A percentile compares a stretch with the other conserved stretches of the same genome.
Conservation (phyloP, 2,797 vertebrate genomes). For the Allobates femoralis region DNA sequence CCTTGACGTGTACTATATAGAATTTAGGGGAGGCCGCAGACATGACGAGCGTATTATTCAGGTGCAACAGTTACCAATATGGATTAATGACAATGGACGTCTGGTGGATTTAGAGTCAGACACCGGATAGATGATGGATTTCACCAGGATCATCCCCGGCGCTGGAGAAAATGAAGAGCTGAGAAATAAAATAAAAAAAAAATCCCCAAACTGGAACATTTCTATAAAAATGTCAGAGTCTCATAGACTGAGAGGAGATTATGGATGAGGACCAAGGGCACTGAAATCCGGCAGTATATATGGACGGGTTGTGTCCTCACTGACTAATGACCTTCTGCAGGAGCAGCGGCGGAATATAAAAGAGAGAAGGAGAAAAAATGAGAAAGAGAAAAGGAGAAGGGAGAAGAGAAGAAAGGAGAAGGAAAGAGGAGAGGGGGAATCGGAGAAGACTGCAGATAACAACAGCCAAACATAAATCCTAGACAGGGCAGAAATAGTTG, state of each 20-base stretch:
- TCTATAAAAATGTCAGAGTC: constrained; percentile 43
- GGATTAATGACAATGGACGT: background rate
- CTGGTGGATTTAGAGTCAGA: constrained; percentile 2
- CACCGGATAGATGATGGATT: constrained; percentile 44
- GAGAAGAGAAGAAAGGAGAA: no score
- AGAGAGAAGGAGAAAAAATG: background rate
- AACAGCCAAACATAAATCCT: background rate
- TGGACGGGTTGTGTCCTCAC: constrained; percentile 6
- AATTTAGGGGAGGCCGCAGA: background rate
- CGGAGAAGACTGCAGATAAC: background rate
- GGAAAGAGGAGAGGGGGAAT: background rate
- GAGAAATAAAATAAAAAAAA: constrained; percentile 2
- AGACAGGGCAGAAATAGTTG: no score
- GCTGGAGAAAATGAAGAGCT: background rate
- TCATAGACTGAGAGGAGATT: background rate
- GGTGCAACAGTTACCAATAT: constrained; percentile 17
- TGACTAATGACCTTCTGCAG: constrained; percentile 26
- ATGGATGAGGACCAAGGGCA: constrained; percentile 35
- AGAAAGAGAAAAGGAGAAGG: background rate
- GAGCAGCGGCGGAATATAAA: background rate
- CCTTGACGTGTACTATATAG: background rate
- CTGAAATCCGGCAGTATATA: constrained; percentile 22
- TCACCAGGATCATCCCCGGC: constrained; percentile 26
- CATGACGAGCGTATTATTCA: background rate
- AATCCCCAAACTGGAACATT: constrained; percentile 28